Evolutionary conservation across 1,140 invertebrate genomes (phyloP), one percentile per base, ranked within the genome.

Genomic region (Ceratitis capitata): DNA sequence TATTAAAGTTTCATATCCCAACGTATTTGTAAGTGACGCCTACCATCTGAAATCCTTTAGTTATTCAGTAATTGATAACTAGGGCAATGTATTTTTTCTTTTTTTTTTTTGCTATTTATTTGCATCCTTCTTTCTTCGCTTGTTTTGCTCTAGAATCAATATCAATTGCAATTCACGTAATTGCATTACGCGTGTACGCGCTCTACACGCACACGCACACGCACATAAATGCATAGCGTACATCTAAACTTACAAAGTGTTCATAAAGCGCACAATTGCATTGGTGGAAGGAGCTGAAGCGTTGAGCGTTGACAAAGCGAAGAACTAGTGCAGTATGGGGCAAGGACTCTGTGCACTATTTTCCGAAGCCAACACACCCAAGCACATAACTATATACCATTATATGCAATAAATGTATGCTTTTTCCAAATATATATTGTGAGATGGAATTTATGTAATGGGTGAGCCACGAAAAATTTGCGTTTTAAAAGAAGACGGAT

Each of bases 101-200:
- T 5, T 3, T 6, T 61, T 26, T 6, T 26, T 32, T 19, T 26
- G 19, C 23, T 32, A 26, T 35, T 19, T 19, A 16, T 69, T n/a
- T 9, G 7, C 23, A 23, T 3, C 39, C n/a, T n/a, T n/a, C 39
- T 45, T 78, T 39, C 7, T 2, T 78, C 23, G 69, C 10, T 42
- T 23, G 69, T 26, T 82, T 29, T 49, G 42, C 26, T 32, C 23
- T 23, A 5, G 14, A 78, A n/a, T 78, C 82, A 53, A 51, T 83
- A 51, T 83, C 82, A 53, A 83, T 83, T 83, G 82, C 82, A 83
- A 83, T 35, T 83, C 82, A 35, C 82, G 82, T 83, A 83, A 53
- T 53, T 83, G 47, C 47, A 83, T 83, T 83, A 49, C 26, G 49
- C 82, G 23, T 35, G 39, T 78, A 78, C n/a, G 69, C 19, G n/a